These are phyloP conservation scores for Aquatica leii DNA, from an alignment of 2,888 invertebrate genomes.

Conservation along the genomic window DNA sequence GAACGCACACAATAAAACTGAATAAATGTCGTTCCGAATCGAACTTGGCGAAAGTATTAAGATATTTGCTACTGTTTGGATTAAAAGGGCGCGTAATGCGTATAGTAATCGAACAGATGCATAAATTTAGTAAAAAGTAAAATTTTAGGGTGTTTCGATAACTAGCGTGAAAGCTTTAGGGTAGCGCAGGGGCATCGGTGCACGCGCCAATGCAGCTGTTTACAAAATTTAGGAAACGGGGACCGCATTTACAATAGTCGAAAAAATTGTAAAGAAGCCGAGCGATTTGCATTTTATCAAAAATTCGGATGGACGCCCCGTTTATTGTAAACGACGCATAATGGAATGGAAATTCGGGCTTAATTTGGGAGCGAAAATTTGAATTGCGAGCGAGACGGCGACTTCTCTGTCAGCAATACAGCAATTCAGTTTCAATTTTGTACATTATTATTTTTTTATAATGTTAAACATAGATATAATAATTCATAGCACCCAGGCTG, in stretches of 20 bases:
- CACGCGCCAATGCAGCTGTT: slow-evolving; percentile 58
- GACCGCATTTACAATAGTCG: slow-evolving; percentile 51
- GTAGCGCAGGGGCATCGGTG: slow-evolving; percentile 33
- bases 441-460: slow-evolving; percentile 48
- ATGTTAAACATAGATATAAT: slow-evolving; percentile 58
- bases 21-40: slow-evolving; percentile 1
- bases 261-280: slow-evolving; percentile 54
- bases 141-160: slow-evolving; percentile 49
- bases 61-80: slow-evolving; percentile 18
- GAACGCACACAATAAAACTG: slow-evolving; percentile 18
- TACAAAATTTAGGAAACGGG: slow-evolving; percentile 59
- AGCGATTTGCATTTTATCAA: slow-evolving; percentile 55
- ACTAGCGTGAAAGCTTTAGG: slow-evolving; percentile 38
- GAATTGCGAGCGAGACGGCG: slow-evolving; percentile 47
- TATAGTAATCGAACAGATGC: slow-evolving; percentile 52
- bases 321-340: not conserved
- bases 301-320: slow-evolving; percentile 4
- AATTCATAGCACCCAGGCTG: slow-evolving; percentile 60
- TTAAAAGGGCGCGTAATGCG: slow-evolving; percentile 16
- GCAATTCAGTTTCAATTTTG: slow-evolving; percentile 40
- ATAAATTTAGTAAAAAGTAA: slow-evolving; percentile 54
- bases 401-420: slow-evolving; percentile 39
- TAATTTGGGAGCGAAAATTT: slow-evolving; percentile 41
- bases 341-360: slow-evolving; percentile 3
- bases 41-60: slow-evolving; percentile 15